Conservation (phyloP, 1,140 invertebrate genomes). For the Leptinotarsa lineolata region DNA sequence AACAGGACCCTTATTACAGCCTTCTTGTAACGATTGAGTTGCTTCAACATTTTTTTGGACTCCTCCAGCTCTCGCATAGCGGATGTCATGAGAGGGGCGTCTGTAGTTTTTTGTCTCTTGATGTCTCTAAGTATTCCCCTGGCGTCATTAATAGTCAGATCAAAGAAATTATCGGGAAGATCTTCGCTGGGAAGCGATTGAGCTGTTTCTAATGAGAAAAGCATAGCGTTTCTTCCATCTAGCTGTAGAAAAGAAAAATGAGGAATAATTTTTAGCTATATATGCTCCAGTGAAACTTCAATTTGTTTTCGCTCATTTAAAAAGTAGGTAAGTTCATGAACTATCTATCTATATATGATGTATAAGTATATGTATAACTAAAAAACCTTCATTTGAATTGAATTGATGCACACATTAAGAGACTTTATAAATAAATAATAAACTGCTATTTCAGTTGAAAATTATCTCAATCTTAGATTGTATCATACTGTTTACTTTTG, state of each 20-base stretch:
- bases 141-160: conserved; percentile 78
- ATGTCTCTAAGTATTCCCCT: conserved; percentile 72
- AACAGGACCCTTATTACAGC: conserved; percentile 80
- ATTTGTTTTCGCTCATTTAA: too few species aligned
- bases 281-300: not conserved
- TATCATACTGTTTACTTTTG: too few species aligned
- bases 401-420: too few species aligned
- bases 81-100: conserved; percentile 69
- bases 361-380: too few species aligned
- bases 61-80: conserved; percentile 65
- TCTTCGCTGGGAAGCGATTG: conserved; percentile 64
- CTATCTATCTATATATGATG: too few species aligned
- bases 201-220: conserved; percentile 67
- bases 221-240: conserved; percentile 70
- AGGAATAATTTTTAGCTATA: not conserved
- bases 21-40: conserved; percentile 70
- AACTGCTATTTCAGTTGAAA: too few species aligned
- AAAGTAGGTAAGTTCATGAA: too few species aligned
- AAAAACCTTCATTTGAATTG: too few species aligned
- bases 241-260: conserved; percentile 49
- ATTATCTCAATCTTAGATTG: too few species aligned
- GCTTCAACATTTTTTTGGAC: conserved; percentile 63
- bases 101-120: conserved; percentile 63
- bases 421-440: too few species aligned
- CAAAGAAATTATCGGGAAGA: conserved; percentile 82